phyloP scores from a whole-genome alignment of 1,140 invertebrate species.

The Rhopalosiphum padi region DNA sequence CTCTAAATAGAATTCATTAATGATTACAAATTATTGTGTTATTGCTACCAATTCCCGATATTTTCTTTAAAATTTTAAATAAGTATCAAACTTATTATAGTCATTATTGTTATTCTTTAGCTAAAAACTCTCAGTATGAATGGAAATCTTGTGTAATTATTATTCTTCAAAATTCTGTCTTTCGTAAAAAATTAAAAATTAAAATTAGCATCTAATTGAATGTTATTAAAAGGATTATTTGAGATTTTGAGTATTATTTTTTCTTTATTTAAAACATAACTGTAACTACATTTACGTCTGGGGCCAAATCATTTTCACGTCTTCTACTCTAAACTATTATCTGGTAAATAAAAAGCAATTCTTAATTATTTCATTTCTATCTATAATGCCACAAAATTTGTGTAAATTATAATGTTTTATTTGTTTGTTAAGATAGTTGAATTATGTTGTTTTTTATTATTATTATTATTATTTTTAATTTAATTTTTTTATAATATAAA shows the following conservation, averaged over 20 bases:
- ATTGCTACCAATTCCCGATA: neutral
- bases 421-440: slow-evolving; percentile 57
- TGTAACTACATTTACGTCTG: slow-evolving; percentile 32
- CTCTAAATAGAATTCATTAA: neutral
- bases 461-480: slow-evolving; percentile 44
- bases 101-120: slow-evolving; percentile 48
- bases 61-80: slow-evolving; percentile 19
- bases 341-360: slow-evolving; percentile 15
- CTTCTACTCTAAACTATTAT: neutral
- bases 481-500: slow-evolving; percentile 50
- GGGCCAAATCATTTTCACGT: slow-evolving; percentile 51
- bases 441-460: slow-evolving; percentile 58
- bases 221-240: neutral
- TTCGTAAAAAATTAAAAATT: slow-evolving; percentile 18
- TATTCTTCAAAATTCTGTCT: slow-evolving; percentile 51
- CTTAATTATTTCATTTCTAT: slow-evolving; percentile 31
- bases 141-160: slow-evolving; percentile 27
- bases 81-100: slow-evolving; percentile 27
- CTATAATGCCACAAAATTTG: slow-evolving; percentile 33
- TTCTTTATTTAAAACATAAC: neutral
- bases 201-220: slow-evolving; percentile 30
- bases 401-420: slow-evolving; percentile 51
- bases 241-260: neutral
- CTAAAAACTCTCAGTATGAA: neutral
- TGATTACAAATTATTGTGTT: neutral